Percentiles rank a stretch among this genome's conserved stretches.
Evolutionary conservation across 1,140 invertebrate species (phyloP).

Genomic region (Propsilocerus akamusi): DNA sequence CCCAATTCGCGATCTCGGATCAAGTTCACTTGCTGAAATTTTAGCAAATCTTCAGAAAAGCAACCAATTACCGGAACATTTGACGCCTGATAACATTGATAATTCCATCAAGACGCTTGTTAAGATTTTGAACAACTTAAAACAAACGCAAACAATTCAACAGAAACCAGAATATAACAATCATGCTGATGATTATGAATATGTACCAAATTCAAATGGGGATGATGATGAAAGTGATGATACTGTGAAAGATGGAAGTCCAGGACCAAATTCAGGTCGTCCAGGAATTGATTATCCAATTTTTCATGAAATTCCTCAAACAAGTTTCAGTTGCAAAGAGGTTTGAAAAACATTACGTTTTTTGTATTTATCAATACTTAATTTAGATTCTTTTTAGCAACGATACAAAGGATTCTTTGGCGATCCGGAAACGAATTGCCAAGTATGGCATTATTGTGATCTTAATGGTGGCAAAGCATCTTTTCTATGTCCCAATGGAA

Average conservation of each 20-base stretch:
- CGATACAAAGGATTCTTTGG: conserved; percentile 81
- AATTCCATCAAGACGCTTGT: conserved; percentile 55
- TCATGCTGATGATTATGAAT: conserved; percentile 13
- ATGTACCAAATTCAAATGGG: no score
- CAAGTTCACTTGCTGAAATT: conserved; percentile 27
- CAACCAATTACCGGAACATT: conserved; percentile 49
- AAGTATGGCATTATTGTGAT: conserved; percentile 84
- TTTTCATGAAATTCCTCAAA: conserved; percentile 52
- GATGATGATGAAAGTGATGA: no score
- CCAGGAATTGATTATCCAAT: conserved; percentile 70
- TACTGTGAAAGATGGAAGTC: conserved; percentile 8
- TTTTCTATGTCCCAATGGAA: conserved; percentile 79
- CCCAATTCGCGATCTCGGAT: conserved; percentile 9
- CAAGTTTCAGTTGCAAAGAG: conserved; percentile 64
- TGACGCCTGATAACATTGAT: conserved; percentile 55
- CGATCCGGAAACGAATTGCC: conserved; percentile 67
- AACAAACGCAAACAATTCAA: conserved; percentile 27
- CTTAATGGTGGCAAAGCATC: conserved; percentile 79
- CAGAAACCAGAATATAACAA: conserved; percentile 20
- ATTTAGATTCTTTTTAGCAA: no score
- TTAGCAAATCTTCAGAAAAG: conserved; percentile 45
- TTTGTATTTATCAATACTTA: no score
- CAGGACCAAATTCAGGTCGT: conserved; percentile 40
- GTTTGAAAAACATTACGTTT: no score
- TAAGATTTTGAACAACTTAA: conserved; percentile 45